Evolutionary conservation across 2,888 invertebrate species (phyloP), one percentile per base, ranked within the genome.

Genomic region (Protophormia terraenovae): DNA sequence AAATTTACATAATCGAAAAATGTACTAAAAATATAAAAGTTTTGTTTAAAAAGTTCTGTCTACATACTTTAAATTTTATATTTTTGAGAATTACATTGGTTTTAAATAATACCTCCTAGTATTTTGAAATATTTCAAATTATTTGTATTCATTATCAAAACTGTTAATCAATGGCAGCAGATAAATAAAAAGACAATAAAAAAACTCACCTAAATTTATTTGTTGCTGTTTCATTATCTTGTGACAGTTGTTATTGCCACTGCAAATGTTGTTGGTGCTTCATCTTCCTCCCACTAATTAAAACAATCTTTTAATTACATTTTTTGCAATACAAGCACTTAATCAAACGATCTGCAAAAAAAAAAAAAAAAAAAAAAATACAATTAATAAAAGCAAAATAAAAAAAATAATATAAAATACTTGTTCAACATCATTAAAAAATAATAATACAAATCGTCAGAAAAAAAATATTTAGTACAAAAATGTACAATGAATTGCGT

Each of bases 401-500:
- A 27, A 72, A n/a, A 24, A 45, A 14, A n/a, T n/a, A n/a, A n/a
- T 32, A 7, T 19, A 50, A 58, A 60, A 27, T 27, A 41, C 14
- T 10, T 41, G 14, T 32, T 32, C 7, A 6, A 32, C 32, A 32
- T n/a, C n/a, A n/a, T n/a, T n/a, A n/a, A n/a, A n/a, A n/a, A n/a
- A n/a, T n/a, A n/a, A n/a, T n/a, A n/a, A n/a, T n/a, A n/a, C n/a
- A n/a, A n/a, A n/a, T n/a, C n/a, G n/a, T n/a, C 50, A 10, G 3
- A 41, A 29, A 53, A 62, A 35, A 41, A n/a, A 8, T 29, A 71
- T 16, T 22, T 22, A n/a, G 32, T 41, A 35, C 45, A 72, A 72
- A 64, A 29, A 64, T 62, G n/a, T 41, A 78, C 58, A 84, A 86
- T 82, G 47, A 86, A 62, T 87, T 87, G 85, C 85, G 84, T 79